Evolutionary conservation across 2,113 vertebrate genomes (phyloP).

Genomic region (Melanocharis versteri): DNA sequence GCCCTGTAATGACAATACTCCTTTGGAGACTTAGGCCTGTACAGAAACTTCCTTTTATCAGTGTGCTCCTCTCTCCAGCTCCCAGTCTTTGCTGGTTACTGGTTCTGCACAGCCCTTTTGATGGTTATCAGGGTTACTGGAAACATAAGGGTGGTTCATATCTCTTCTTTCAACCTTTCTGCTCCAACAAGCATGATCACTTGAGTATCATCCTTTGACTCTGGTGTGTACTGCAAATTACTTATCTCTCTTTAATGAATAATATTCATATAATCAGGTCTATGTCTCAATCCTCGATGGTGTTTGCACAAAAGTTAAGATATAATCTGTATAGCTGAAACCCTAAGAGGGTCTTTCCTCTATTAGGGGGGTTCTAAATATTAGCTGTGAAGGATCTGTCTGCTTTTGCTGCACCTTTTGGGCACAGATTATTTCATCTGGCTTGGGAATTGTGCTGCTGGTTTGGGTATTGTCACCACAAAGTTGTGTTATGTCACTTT

Average conservation of each 20-base stretch:
- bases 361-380: not conserved
- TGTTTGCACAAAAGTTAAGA: not conserved
- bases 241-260: not conserved
- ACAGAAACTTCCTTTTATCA: not conserved
- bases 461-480: not conserved
- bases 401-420: not conserved
- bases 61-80: not conserved
- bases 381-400: not conserved
- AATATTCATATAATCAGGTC: not conserved
- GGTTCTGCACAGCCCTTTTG: not conserved
- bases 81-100: not conserved
- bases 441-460: not conserved
- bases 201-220: not conserved
- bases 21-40: not conserved
- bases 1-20: not conserved
- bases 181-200: not conserved
- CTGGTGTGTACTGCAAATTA: not conserved
- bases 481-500: not conserved
- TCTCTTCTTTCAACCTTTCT: not conserved
- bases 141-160: not conserved
- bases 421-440: not conserved
- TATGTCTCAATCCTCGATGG: accelerated
- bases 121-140: not conserved
- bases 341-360: not conserved
- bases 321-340: not conserved